Conservation (phyloP, 2,888 invertebrate species). For the Myopa tessellatipennis region DNA sequence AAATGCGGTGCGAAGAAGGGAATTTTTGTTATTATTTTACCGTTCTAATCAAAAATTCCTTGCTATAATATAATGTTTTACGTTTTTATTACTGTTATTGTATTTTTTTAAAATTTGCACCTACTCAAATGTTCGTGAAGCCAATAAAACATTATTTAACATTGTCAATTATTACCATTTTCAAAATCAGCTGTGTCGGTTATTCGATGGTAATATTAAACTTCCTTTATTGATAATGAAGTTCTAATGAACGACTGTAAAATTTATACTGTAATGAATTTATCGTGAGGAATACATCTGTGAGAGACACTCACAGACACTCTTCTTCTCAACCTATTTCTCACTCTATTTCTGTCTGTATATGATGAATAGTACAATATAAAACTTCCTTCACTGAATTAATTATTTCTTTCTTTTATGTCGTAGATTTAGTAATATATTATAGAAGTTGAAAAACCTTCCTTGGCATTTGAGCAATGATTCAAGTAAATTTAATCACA, state of each 20-base stretch:
- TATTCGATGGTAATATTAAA: neutral
- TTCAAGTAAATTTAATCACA: too few species aligned
- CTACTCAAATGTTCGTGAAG: neutral
- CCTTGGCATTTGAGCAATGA: too few species aligned
- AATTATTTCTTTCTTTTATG: neutral
- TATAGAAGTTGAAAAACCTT: too few species aligned
- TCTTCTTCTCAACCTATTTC: too few species aligned
- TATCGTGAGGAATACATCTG: conserved; percentile 4
- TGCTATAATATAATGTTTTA: too few species aligned
- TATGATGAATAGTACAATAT: neutral
- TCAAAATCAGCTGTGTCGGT: neutral
- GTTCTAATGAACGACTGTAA: neutral
- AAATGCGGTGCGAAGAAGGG: too few species aligned
- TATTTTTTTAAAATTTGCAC: neutral
- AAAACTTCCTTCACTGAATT: conserved; percentile 21
- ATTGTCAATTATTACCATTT: neutral
- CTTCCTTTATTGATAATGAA: conserved; percentile 5
- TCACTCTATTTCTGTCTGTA: too few species aligned
- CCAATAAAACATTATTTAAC: neutral
- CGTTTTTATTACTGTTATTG: too few species aligned
- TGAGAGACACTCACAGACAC: too few species aligned
- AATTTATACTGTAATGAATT: neutral
- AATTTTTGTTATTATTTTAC: too few species aligned
- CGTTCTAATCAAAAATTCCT: too few species aligned
- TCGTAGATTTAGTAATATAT: too few species aligned